Percentiles rank a stretch among this genome's conserved stretches.
Conservation (phyloP, 1,140 invertebrate genomes). For the Theocolax elegans region DNA sequence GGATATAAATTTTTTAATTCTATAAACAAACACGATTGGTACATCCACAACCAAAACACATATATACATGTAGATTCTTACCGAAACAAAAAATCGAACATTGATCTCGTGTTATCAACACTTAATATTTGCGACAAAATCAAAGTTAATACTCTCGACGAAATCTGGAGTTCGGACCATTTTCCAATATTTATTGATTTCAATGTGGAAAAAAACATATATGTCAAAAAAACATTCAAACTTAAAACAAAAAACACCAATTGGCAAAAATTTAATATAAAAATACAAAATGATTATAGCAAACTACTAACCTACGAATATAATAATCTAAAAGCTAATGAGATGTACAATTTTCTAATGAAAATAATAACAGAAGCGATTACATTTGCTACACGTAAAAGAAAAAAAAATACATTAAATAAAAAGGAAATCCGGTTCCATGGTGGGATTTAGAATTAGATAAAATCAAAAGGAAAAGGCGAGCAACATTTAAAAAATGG, state of each 20-base stretch:
- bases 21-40: not conserved
- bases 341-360: constrained; percentile 26
- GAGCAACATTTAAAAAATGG: not conserved
- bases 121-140: no score
- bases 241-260: constrained; percentile 48
- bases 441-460: not conserved
- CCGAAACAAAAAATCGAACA: not conserved
- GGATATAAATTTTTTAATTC: no score
- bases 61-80: not conserved
- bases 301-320: constrained; percentile 52
- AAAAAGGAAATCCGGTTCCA: not conserved
- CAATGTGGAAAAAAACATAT: constrained; percentile 41
- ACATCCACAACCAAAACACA: not conserved
- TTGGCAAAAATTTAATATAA: not conserved
- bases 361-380: no score
- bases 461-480: not conserved
- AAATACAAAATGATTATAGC: no score
- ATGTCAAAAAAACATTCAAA: constrained; percentile 33
- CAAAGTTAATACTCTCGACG: no score
- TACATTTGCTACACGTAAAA: no score
- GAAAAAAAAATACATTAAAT: no score
- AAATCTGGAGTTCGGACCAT: no score
- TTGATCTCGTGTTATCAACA: constrained; percentile 40
- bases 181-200: constrained; percentile 28
- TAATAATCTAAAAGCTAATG: constrained; percentile 37